Conservation (phyloP, 2,113 vertebrate genomes). For the Tetraodon nigroviridis region DNA sequence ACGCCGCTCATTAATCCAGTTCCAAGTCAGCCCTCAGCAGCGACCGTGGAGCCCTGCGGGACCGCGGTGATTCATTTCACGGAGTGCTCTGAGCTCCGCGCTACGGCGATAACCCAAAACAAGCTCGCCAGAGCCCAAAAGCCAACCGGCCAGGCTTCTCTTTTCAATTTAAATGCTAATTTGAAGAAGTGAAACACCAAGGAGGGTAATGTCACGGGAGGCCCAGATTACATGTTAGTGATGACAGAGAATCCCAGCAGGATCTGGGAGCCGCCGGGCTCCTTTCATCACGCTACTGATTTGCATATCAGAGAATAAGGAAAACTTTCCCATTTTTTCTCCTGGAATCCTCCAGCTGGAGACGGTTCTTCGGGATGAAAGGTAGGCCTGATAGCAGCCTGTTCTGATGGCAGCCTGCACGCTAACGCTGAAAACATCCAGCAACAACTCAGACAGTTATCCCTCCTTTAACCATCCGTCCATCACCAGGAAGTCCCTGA, state of each 20-base stretch:
- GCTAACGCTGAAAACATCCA: too few relatives aligned
- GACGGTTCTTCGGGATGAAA: conserved; percentile 11
- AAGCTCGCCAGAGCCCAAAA: conserved; percentile 27
- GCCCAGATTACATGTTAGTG: conserved; percentile 40
- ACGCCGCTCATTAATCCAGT: conserved; percentile 39
- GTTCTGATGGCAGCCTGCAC: too few relatives aligned
- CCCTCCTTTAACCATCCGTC: too few relatives aligned
- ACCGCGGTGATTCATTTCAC: conserved; percentile 46
- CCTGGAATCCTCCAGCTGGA: conserved; percentile 2
- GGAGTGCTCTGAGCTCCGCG: conserved; percentile 14
- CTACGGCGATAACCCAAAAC: conserved; percentile 36
- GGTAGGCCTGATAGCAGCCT: background rate
- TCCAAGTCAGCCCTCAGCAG: conserved; percentile 33
- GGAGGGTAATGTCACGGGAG: conserved; percentile 25
- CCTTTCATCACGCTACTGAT: conserved; percentile 3
- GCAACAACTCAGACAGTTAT: too few relatives aligned
- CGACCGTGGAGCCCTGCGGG: conserved; percentile 32
- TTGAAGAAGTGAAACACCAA: conserved; percentile 29
- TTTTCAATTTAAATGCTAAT: conserved; percentile 73
- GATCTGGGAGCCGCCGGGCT: conserved; percentile 19
- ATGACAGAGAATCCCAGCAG: conserved; percentile 16
- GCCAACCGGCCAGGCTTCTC: conserved; percentile 19
- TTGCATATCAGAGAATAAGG: conserved; percentile 30
- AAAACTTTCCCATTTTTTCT: conserved; percentile 2
- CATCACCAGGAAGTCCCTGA: too few relatives aligned